Evolutionary conservation across 1,140 invertebrate genomes (phyloP).

Genomic region (Sarcophaga bullata): DNA sequence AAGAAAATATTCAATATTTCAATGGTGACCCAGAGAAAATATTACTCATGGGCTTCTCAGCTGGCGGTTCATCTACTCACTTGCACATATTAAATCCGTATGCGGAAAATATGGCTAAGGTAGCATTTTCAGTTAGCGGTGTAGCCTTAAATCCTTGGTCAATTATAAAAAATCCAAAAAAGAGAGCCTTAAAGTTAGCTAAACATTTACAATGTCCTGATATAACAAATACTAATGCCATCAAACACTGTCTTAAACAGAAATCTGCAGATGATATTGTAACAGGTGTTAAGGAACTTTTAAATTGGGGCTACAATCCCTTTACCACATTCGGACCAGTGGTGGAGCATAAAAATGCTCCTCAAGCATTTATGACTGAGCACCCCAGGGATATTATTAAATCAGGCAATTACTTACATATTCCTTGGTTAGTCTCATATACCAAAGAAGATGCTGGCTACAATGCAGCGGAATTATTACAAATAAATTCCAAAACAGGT

Average conservation of each 20-base stretch:
- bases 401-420: constrained; percentile 66
- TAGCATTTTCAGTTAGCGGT: constrained; percentile 56
- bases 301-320: constrained; percentile 69
- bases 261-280: constrained; percentile 62
- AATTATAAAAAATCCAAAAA: constrained; percentile 67
- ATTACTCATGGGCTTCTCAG: constrained; percentile 69
- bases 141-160: constrained; percentile 59
- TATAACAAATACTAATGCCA: constrained; percentile 52
- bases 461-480: constrained; percentile 63
- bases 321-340: constrained; percentile 71
- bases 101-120: constrained; percentile 49
- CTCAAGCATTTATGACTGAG: constrained; percentile 67
- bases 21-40: constrained; percentile 71
- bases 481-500: constrained; percentile 34
- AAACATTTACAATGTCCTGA: constrained; percentile 69
- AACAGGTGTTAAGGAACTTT: constrained; percentile 48
- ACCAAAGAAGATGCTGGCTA: constrained; percentile 69
- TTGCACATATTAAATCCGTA: constrained; percentile 73
- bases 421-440: constrained; percentile 69
- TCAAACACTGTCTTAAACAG: constrained; percentile 71
- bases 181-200: constrained; percentile 70
- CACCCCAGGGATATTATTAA: constrained; percentile 67
- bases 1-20: constrained; percentile 70
- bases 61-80: constrained; percentile 71
- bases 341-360: constrained; percentile 60